Evolutionary conservation across 2,797 vertebrate species (phyloP), one percentile per base, ranked within the genome.

Genomic region (Labroides dimidiatus): DNA sequence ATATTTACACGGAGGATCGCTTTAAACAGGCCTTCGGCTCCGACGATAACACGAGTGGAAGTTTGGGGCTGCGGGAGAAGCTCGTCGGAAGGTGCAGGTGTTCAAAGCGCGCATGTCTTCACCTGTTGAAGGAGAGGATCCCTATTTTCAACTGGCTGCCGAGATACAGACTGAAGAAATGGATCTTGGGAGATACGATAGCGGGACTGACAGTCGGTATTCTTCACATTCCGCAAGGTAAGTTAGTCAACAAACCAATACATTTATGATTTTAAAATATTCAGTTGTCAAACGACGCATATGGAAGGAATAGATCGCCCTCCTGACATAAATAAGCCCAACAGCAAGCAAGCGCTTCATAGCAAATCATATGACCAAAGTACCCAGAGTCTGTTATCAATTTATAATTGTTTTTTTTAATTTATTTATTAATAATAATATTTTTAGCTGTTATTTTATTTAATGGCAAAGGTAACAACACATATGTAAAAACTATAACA

Each of bases 191-290:
- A 84, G 96, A 98, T 24, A 91, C 93, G 0, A 77, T 97, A 55
- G 95, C 95, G 0, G 96, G 96, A 41, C 82, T 97, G 72, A 98
- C 96, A 0, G 96, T 97, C 36, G 96, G 96, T 12, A 91, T 98
- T 53, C 94, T 98, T 27, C 96, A 98, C 84, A 96, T 98, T 69
- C 96, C 96, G 0, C 96, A 98, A 92, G 96, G 96, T 96, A 82
- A 91, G 94, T 59, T 6, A 61, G 9, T 44, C 42, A 44, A n/a
- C 8, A 17, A 43, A 2, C n/a, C 6, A 17, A 44, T 44, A 10
- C n/a, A 44, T 44, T n/a, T 17, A 17, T n/a, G 4, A 1, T 17
- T 43, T n/a, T 17, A 9, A 8, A 17, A 7, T n/a, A 9, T 2
- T 8, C 1, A 44, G 16, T 41, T 15, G 2, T 41, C 42, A 44